Percentiles rank a stretch among this genome's conserved stretches.
Conservation (phyloP, 2,113 vertebrate species). For the Canis aureus region DNA sequence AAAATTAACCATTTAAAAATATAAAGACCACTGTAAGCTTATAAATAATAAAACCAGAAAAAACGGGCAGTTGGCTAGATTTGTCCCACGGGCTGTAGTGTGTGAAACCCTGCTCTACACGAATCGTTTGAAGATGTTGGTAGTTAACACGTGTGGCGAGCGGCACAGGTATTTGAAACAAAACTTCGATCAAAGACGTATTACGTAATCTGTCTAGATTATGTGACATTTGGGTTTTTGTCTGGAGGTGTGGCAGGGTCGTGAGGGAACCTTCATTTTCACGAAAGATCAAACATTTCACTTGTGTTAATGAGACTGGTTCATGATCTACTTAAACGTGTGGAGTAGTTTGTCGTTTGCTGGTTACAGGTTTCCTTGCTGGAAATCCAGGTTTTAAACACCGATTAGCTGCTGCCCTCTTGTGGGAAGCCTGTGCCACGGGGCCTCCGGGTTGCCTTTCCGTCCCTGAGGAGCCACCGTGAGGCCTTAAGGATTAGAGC, state of each 20-base stretch:
- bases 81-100: neutral
- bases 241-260: neutral
- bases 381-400: conserved; percentile 58
- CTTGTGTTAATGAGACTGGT: neutral
- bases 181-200: neutral
- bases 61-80: neutral
- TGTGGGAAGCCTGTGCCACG: conserved; percentile 73
- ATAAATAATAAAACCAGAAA: neutral
- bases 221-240: neutral
- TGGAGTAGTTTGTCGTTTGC: neutral
- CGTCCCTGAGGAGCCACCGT: neutral
- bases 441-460: neutral
- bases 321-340: neutral
- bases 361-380: neutral
- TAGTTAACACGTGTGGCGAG: neutral
- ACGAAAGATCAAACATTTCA: neutral
- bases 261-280: neutral
- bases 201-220: neutral
- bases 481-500: neutral
- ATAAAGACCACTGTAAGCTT: neutral
- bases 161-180: neutral
- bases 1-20: neutral
- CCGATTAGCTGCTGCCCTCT: conserved; percentile 83
- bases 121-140: neutral
- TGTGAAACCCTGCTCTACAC: neutral